Evolutionary conservation across 2,888 invertebrate species (phyloP), one percentile per base, ranked within the genome.

Genomic region (Syritta pipiens): DNA sequence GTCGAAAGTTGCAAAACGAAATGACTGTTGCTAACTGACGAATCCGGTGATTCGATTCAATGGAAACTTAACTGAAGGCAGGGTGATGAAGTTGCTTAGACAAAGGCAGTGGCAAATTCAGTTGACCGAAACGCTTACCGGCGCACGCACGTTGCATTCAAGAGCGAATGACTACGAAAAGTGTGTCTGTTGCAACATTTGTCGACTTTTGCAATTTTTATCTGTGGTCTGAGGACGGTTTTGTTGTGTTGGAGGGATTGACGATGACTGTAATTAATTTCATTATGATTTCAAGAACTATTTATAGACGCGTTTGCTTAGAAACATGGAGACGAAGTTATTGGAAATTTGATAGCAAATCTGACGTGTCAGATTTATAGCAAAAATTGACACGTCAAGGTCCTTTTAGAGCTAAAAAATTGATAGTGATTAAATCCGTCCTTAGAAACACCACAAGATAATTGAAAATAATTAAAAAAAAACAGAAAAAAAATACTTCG

Each of bases 181-280:
- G 32, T 69, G 49, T 51, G 26, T 35, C 59, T 69, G 51, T 44
- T 42, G 68, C 67, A 59, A 69, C 32, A 26, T 35, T 59, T 35
- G 51, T 26, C 59, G 59, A 69, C 49, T 69, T 69, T 59, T 32
- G 59, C 59, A 57, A 55, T 67, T 40, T 67, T 46, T 57, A 28
- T 46, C 44, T n/a, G 14, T n/a, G 37, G 46, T 67, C 28, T 37
- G 26, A 26, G 57, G 46, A 46, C 67, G 40, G 67, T 57, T 67
- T 30, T 20, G 55, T 55, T 46, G 32, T 32, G 14, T 42, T 57
- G 67, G 37, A 37, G 67, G 49, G 30, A 14, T 67, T 57, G 48
- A n/a, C n/a, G n/a, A 67, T 67, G 55, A 20, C 46, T 37, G 35
- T 57, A 35, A 67, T 67, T 67, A 55, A 48, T 30, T 57, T 44